Base-by-base conservation (phyloP, 2,113 vertebrate genomes). In the Triplophysa dalaica region DNA sequence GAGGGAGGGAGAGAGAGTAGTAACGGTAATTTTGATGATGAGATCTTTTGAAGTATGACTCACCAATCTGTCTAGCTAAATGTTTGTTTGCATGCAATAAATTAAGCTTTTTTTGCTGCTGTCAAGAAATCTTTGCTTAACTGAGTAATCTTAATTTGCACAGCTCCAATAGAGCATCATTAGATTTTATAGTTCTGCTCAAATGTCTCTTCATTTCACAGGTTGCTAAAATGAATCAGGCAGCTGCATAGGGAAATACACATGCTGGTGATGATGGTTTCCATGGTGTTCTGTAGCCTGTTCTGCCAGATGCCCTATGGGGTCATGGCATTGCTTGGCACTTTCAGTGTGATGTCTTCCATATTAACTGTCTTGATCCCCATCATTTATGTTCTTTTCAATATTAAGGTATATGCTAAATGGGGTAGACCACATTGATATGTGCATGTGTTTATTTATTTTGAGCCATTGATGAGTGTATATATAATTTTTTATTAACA, bases 171-270 rank as follows among this genome's bases (percentile, higher is more conserved):
- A 22, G 29, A 24, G 13, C 45, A 45, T 45, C 11, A 45, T 45
- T 45, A 2, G 43, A 12, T 45, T 45, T 45, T 45, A 45, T 61
- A 2, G 10, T 29, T 1, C 38, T 78, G 54, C 16, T 66, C 62
- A 52, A 38, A n/a, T 52, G 19, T 70, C 19, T 69, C 17, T 13
- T 62, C 45, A 14, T 80, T 63, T 29, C 12, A 16, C 78, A 92
- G 90, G 86, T 86, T 85, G 90, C 88, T 77, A 89, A 91, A 86
- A 81, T 88, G 70, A 89, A 87, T 69, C 91, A 83, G 82, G 88
- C 50, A 0, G 62, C 89, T 81, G 86, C 81, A 16, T 88, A 89
- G 90, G 9, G 92, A 95, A 83, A 90, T 89, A 80, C 88, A 80
- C 0, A 70, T 94, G 12, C 88, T 38, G 5, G 33, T 8, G 33